A percentile compares a stretch with the other conserved stretches of the same genome.
Evolutionary conservation across 2,113 vertebrate species (phyloP).

Genomic region (Myiagra hebetior): DNA sequence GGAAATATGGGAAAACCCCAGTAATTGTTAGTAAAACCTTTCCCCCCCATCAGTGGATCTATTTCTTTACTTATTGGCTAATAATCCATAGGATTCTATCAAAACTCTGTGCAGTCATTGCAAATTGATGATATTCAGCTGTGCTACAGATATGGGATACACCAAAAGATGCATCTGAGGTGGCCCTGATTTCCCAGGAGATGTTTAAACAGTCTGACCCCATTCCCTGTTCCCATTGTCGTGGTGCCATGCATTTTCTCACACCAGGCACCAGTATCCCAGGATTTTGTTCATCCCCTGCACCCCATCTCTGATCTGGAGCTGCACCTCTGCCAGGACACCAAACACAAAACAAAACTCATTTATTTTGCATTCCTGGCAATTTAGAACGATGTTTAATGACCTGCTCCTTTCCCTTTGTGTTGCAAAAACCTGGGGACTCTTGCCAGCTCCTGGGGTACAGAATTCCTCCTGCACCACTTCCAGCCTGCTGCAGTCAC

Average conservation of each 20-base stretch:
- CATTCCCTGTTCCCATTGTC: background rate
- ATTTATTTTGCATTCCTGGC: background rate
- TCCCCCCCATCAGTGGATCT: accelerated
- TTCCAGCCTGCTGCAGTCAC: background rate
- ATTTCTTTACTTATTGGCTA: background rate
- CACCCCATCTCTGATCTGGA: background rate
- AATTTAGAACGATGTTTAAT: accelerated
- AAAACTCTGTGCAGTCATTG: background rate
- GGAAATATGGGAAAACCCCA: background rate
- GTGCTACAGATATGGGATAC: background rate
- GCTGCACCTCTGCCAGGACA: background rate
- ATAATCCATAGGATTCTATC: background rate
- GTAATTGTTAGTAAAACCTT: background rate
- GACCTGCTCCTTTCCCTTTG: background rate
- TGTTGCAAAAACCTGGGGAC: background rate
- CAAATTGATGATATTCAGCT: background rate
- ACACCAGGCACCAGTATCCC: background rate
- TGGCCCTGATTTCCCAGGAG: background rate
- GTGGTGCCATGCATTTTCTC: background rate
- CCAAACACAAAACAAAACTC: background rate
- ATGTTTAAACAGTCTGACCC: background rate
- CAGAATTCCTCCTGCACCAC: background rate
- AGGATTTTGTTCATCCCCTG: background rate
- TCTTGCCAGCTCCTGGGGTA: background rate
- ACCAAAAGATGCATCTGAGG: background rate